These are phyloP conservation scores for Pseudococcus jackbeardsleyi DNA, from an alignment of 2,888 invertebrate species.

Conservation along the genomic window DNA sequence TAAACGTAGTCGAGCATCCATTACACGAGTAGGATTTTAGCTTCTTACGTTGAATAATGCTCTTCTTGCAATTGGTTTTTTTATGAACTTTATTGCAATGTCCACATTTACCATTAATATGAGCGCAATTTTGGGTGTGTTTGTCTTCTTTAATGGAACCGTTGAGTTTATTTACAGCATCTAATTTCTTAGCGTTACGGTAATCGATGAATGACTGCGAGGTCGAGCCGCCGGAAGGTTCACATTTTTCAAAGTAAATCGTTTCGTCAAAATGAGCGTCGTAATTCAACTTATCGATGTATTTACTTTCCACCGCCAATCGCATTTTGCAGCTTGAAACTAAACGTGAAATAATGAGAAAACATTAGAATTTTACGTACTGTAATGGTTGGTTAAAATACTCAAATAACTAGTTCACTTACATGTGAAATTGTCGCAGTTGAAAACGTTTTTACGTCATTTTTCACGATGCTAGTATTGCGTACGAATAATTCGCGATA, in stretches of 20 bases:
- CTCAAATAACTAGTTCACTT: not conserved
- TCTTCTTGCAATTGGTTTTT: not conserved
- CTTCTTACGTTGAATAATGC: not conserved
- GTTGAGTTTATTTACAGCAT: not conserved
- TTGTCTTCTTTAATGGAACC: not conserved
- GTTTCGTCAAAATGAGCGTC: not conserved
- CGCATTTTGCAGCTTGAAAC: not conserved
- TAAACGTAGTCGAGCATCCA: not conserved
- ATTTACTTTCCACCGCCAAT: conserved; percentile 1
- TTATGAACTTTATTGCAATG: conserved; percentile 18
- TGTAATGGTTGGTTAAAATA: not conserved
- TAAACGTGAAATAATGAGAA: not conserved
- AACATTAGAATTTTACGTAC: not conserved
- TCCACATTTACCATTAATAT: not conserved
- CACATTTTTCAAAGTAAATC: not conserved
- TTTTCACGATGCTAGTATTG: not conserved
- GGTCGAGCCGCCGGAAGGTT: conserved; percentile 1
- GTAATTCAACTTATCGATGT: conserved; percentile 11
- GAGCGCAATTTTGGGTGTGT: not conserved
- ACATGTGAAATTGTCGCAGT: not conserved
- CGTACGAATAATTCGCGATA: not conserved
- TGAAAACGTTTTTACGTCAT: not conserved
- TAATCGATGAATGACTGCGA: not conserved
- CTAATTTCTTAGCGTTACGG: not conserved
- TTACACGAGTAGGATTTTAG: not conserved